Evolutionary conservation across 1,140 invertebrate genomes (phyloP).

Genomic region (Scylla paramamosain): DNA sequence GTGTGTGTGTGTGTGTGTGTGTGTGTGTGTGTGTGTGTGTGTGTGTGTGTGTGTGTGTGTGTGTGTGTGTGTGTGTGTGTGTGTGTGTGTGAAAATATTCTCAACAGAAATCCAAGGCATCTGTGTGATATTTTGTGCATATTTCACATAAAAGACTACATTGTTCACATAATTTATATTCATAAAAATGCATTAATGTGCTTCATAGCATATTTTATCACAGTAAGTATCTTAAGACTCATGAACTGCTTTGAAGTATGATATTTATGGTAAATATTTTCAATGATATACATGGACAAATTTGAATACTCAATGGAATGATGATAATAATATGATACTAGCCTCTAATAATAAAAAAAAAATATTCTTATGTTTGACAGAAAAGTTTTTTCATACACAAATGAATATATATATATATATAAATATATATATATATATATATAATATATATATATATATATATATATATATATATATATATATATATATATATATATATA

Average conservation of each 20-base stretch:
- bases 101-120: neutral
- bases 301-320: neutral
- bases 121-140: constrained; percentile 8
- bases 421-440: neutral
- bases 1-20: neutral
- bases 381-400: neutral
- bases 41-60: constrained; percentile 43
- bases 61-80: constrained; percentile 43
- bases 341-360: neutral
- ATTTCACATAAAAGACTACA: neutral
- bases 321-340: neutral
- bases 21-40: neutral
- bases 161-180: no score
- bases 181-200: neutral
- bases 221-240: neutral
- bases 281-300: neutral
- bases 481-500: neutral
- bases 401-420: constrained; percentile 15
- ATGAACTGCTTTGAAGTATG: neutral
- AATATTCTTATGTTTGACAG: neutral
- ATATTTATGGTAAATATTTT: neutral
- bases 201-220: neutral
- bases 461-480: neutral
- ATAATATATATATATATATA: neutral
- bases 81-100: neutral